phyloP scores from a whole-genome alignment of 2,888 invertebrate genomes.

The Oxyteleia sp. region DNA sequence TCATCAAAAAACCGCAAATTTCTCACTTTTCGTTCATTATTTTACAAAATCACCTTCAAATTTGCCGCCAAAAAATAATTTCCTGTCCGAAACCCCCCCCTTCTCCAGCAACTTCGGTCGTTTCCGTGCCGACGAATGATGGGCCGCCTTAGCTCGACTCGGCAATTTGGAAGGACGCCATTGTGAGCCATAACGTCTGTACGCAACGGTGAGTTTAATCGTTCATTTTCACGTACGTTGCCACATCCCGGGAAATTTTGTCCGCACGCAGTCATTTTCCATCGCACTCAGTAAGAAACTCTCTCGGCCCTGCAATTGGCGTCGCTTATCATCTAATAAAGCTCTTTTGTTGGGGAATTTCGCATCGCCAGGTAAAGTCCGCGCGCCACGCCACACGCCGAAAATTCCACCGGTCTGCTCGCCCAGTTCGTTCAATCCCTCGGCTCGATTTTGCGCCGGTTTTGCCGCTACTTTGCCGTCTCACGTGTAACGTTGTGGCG shows the following conservation, averaged over 20 bases:
- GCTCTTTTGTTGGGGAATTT: too few species aligned
- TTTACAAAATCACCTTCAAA: constrained; percentile 63
- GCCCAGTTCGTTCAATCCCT: too few species aligned
- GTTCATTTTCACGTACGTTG: constrained; percentile 91
- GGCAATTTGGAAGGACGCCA: constrained; percentile 90
- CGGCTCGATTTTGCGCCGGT: too few species aligned
- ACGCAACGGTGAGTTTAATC: constrained; percentile 90
- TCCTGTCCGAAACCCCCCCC: not conserved
- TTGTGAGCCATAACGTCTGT: constrained; percentile 95
- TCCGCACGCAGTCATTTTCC: constrained; percentile 80
- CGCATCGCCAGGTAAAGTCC: too few species aligned
- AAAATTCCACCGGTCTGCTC: too few species aligned
- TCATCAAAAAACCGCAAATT: constrained; percentile 4
- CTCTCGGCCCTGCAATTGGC: too few species aligned
- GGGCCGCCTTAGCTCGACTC: constrained; percentile 46
- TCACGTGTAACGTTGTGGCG: too few species aligned
- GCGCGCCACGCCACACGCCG: too few species aligned
- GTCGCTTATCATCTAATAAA: too few species aligned
- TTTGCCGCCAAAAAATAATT: constrained; percentile 70
- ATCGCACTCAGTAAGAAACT: too few species aligned
- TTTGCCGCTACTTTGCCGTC: too few species aligned
- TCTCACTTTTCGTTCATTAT: constrained; percentile 57
- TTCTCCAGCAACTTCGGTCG: constrained; percentile 7
- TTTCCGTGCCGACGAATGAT: constrained; percentile 51
- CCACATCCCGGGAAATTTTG: constrained; percentile 88